Conservation (phyloP, 64 coral and sea anemone genomes). For the Montipora foliosa region DNA sequence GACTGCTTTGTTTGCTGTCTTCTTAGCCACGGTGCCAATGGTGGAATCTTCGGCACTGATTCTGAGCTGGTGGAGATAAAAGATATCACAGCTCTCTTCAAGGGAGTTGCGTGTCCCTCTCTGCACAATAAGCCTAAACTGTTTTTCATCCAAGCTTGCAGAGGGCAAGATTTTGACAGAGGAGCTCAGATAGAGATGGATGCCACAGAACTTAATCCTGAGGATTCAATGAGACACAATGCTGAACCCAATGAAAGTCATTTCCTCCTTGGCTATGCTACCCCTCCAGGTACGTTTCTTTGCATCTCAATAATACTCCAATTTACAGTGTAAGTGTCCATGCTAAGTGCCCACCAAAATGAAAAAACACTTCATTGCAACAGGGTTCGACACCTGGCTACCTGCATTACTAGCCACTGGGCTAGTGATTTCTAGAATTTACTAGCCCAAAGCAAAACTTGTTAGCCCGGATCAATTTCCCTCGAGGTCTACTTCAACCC, state of each 20-base stretch:
- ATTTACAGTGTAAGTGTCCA: too few relatives aligned
- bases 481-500: too few relatives aligned
- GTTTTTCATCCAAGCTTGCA: conserved; percentile 96
- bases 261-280: conserved; percentile 95
- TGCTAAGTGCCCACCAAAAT: too few relatives aligned
- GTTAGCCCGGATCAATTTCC: too few relatives aligned
- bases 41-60: conserved; percentile 85
- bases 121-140: conserved; percentile 86
- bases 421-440: too few relatives aligned
- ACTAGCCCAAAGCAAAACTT: too few relatives aligned
- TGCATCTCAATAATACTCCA: neutral
- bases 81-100: conserved; percentile 75
- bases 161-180: conserved; percentile 61
- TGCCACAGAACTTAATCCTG: conserved; percentile 55
- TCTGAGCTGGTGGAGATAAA: conserved; percentile 57
- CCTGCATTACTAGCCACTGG: too few relatives aligned
- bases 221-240: conserved; percentile 82
- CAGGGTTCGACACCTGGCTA: too few relatives aligned
- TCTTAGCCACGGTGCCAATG: conserved; percentile 82
- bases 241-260: conserved; percentile 96
- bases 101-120: conserved; percentile 68
- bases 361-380: too few relatives aligned
- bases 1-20: conserved; percentile 95
- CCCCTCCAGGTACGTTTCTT: conserved; percentile 75
- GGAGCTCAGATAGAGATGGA: conserved; percentile 58